phyloP scores from a whole-genome alignment of 2,888 invertebrate species.

The Leucophora obtusa region DNA sequence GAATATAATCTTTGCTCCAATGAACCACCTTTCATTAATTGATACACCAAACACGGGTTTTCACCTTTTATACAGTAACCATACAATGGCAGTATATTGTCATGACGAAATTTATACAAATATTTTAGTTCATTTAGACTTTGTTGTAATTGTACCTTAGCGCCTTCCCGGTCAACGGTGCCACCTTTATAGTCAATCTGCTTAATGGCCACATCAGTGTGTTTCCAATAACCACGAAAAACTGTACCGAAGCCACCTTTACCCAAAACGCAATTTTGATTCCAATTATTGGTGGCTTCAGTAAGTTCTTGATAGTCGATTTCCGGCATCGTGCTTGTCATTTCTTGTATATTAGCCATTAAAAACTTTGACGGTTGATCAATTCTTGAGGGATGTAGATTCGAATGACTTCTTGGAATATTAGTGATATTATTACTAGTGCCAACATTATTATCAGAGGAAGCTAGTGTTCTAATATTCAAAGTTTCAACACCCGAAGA shows the following conservation, averaged over 20 bases:
- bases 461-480: slow-evolving; percentile 17
- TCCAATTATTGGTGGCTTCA: slow-evolving; percentile 89
- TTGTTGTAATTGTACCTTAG: slow-evolving; percentile 82
- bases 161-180: slow-evolving; percentile 69
- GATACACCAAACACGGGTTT: slow-evolving; percentile 94
- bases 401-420: slow-evolving; percentile 50
- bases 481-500: slow-evolving; percentile 70
- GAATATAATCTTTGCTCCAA: slow-evolving; percentile 87
- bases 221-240: slow-evolving; percentile 90
- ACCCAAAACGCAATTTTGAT: slow-evolving; percentile 85
- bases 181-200: slow-evolving; percentile 82
- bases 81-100: slow-evolving; percentile 93
- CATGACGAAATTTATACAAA: slow-evolving; percentile 90
- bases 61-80: slow-evolving; percentile 87
- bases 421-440: slow-evolving; percentile 38
- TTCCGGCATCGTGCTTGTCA: slow-evolving; percentile 81
- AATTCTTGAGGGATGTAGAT: slow-evolving; percentile 34
- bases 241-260: slow-evolving; percentile 96
- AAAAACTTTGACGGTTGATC: slow-evolving; percentile 26
- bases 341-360: slow-evolving; percentile 57
- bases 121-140: slow-evolving; percentile 87
- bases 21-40: slow-evolving; percentile 95
- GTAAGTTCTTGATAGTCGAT: slow-evolving; percentile 88
- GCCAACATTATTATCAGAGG: slow-evolving; percentile 35
- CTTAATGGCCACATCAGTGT: slow-evolving; percentile 92